phyloP scores from a whole-genome alignment of 2,797 vertebrate species.

The Glyptemys insculpta region DNA sequence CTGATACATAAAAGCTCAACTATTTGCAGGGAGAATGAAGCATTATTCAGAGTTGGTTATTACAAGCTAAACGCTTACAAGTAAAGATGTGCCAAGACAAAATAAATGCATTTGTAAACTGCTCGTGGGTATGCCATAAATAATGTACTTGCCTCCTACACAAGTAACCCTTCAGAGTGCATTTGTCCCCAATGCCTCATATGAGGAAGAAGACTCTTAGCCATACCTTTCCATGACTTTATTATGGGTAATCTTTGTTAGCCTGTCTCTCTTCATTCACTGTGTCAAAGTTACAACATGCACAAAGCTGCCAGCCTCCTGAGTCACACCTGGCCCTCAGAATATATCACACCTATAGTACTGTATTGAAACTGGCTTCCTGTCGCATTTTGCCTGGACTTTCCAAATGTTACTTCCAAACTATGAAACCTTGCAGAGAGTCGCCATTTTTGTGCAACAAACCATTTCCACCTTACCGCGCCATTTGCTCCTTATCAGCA shows the following conservation, averaged over 20 bases:
- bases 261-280: conserved; percentile 63
- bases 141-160: conserved; percentile 69
- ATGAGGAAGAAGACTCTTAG: conserved; percentile 43
- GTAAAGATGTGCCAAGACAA: conserved; percentile 66
- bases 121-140: conserved; percentile 58
- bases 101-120: conserved; percentile 65
- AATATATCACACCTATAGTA: conserved; percentile 73
- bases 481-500: conserved; percentile 29
- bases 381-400: conserved; percentile 72
- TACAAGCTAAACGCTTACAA: conserved; percentile 59
- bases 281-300: conserved; percentile 61
- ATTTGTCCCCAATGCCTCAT: conserved; percentile 10
- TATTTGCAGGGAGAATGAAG: neutral
- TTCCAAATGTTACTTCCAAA: conserved; percentile 50
- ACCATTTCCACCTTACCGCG: conserved; percentile 32
- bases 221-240: conserved; percentile 67
- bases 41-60: conserved; percentile 54
- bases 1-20: conserved; percentile 1
- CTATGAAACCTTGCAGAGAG: conserved; percentile 50
- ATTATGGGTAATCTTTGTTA: conserved; percentile 66
- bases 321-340: conserved; percentile 76
- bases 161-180: conserved; percentile 68
- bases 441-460: conserved; percentile 58
- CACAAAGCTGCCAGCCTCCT: conserved; percentile 73
- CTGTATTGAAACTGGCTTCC: conserved; percentile 73